A percentile compares a stretch with the other conserved stretches of the same genome.
These are phyloP conservation scores for Leptura quadrifasciata DNA, from an alignment of 2,888 invertebrate species.

Conservation along the genomic window DNA sequence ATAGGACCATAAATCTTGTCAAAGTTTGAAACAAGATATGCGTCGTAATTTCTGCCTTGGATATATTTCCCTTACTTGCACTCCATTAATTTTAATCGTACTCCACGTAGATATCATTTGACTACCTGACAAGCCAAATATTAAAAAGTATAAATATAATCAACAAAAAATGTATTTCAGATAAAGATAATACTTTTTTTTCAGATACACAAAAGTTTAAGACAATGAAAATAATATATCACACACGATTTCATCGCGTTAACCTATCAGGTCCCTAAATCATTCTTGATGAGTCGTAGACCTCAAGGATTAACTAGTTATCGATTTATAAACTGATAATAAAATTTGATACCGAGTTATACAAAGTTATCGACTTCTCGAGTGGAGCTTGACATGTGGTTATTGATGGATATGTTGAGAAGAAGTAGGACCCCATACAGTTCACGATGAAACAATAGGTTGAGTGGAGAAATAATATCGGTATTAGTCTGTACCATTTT, in stretches of 20 bases:
- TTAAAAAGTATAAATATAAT: not conserved
- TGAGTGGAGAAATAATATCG: not conserved
- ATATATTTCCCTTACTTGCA: not conserved
- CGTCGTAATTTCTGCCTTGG: not conserved
- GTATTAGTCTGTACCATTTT: too few relatives aligned
- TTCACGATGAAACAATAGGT: not conserved
- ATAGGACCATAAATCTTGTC: not conserved
- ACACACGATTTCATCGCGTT: not conserved
- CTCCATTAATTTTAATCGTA: conserved; percentile 4
- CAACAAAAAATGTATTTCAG: conserved; percentile 3
- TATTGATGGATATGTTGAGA: not conserved
- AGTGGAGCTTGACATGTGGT: conserved; percentile 1
- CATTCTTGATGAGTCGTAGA: conserved; percentile 14
- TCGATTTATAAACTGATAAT: conserved; percentile 3
- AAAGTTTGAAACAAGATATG: not conserved
- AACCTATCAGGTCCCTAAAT: not conserved
- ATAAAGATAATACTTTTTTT: conserved; percentile 5
- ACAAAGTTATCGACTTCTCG: conserved; percentile 11
- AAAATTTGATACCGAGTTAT: conserved; percentile 3
- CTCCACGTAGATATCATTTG: not conserved
- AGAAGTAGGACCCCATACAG: not conserved
- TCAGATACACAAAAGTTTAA: conserved; percentile 1
- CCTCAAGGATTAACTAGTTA: not conserved
- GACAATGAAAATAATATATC: conserved; percentile 14
- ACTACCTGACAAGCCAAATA: not conserved